phyloP scores from a whole-genome alignment of 2,113 vertebrate genomes.

The Melierax canorus region DNA sequence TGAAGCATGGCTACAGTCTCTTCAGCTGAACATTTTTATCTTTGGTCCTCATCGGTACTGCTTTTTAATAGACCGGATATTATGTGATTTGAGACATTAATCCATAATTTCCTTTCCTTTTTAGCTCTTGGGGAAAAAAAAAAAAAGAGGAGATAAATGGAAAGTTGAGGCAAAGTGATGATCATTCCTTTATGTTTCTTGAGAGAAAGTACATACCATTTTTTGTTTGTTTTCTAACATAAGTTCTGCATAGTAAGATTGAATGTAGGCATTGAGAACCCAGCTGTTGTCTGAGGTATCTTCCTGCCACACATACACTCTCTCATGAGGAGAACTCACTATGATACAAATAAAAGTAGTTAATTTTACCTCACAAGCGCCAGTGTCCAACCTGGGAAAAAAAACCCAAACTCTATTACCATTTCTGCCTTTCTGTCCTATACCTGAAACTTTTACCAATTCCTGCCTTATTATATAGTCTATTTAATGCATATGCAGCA shows the following conservation, averaged over 20 bases:
- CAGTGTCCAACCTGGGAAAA: neutral
- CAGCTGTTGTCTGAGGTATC: neutral
- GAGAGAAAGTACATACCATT: neutral
- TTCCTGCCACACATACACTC: neutral
- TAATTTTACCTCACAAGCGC: neutral
- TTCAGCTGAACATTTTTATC: neutral
- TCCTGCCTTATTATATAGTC: too few species aligned
- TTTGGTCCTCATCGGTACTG: neutral
- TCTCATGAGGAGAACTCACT: neutral
- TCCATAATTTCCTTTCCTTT: neutral
- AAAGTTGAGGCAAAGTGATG: neutral
- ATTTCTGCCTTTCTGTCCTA: neutral
- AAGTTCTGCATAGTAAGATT: neutral
- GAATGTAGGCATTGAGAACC: neutral
- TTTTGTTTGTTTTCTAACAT: neutral
- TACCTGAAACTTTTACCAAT: neutral
- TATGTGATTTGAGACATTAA: neutral
- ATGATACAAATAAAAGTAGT: neutral
- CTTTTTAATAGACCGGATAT: neutral
- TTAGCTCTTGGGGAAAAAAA: neutral
- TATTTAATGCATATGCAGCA: too few species aligned
- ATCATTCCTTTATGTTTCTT: neutral
- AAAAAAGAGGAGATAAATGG: neutral
- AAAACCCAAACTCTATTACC: neutral
- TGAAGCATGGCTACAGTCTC: neutral